Evolutionary conservation across 2,113 vertebrate species (phyloP).

Genomic region (Heteronetta atricapilla): DNA sequence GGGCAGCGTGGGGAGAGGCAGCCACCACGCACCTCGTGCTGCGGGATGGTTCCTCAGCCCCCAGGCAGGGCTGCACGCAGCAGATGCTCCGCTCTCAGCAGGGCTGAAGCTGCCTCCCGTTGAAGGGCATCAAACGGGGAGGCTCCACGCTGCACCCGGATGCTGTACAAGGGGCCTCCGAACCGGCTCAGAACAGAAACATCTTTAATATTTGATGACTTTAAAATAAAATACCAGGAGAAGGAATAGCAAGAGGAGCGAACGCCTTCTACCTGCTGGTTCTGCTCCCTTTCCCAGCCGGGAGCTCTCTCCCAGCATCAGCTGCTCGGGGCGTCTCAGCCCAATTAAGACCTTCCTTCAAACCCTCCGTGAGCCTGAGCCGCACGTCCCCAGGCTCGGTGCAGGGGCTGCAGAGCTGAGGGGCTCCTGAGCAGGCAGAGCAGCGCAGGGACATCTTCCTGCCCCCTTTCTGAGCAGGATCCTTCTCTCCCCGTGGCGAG

Average conservation of each 20-base stretch:
- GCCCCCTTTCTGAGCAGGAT: fast-evolving
- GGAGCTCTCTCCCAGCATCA: not conserved
- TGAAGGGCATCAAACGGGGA: not conserved
- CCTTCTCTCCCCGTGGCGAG: fast-evolving
- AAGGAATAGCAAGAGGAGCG: not conserved
- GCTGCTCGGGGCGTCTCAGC: not conserved
- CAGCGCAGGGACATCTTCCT: not conserved
- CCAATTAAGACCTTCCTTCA: not conserved
- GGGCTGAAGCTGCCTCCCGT: not conserved
- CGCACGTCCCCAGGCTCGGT: fast-evolving
- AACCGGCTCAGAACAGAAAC: not conserved
- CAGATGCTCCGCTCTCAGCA: fast-evolving
- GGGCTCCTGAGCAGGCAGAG: not conserved
- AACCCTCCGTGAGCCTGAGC: not conserved
- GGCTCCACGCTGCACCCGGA: not conserved
- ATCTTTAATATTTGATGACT: constrained; percentile 10
- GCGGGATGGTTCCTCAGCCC: not conserved
- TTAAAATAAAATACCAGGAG: not conserved
- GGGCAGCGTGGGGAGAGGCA: fast-evolving
- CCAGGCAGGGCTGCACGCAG: not conserved
- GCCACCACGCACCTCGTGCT: not conserved
- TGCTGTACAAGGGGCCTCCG: not conserved
- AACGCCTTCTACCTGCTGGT: not conserved
- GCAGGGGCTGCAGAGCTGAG: not conserved
- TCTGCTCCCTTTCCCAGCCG: not conserved